Percentiles rank a stretch among this genome's conserved stretches.
These are phyloP conservation scores for Diarsia brunnea DNA, from an alignment of 2,888 invertebrate genomes.

Conservation along the genomic window DNA sequence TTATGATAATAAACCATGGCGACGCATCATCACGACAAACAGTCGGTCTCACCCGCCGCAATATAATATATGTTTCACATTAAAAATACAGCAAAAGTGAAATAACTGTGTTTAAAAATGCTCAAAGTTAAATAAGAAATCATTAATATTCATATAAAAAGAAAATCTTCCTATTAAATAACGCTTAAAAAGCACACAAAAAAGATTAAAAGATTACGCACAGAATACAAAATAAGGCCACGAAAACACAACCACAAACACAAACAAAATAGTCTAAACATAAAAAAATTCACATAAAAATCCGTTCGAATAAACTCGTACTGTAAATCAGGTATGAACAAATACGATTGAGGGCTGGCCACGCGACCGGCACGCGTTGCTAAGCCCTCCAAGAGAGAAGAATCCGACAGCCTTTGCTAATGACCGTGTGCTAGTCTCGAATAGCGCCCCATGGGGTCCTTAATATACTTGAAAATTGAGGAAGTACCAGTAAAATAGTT, in stretches of 20 bases:
- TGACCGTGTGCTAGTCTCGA: slow-evolving; percentile 75
- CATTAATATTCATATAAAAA: background rate
- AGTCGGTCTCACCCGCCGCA: no score
- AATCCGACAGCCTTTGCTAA: slow-evolving; percentile 84
- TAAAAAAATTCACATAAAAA: slow-evolving; percentile 57
- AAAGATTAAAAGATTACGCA: slow-evolving; percentile 45
- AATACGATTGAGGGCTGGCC: slow-evolving; percentile 77
- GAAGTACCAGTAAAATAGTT: slow-evolving; percentile 29
- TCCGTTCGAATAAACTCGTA: slow-evolving; percentile 79
- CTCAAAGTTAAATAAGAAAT: background rate
- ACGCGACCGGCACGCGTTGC: slow-evolving; percentile 76
- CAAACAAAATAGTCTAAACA: slow-evolving; percentile 56
- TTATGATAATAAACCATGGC: no score
- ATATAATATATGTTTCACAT: no score
- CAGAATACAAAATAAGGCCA: slow-evolving; percentile 33
- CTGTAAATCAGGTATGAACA: slow-evolving; percentile 89
- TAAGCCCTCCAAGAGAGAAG: slow-evolving; percentile 68
- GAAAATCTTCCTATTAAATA: background rate
- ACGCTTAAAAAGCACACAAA: slow-evolving; percentile 8
- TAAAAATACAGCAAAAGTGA: background rate
- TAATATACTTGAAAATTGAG: slow-evolving; percentile 59
- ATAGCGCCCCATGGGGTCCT: slow-evolving; percentile 58
- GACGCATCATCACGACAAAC: no score
- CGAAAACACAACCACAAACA: slow-evolving; percentile 36
- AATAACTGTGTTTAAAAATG: background rate